Evolutionary conservation across 1,140 invertebrate species (phyloP), one percentile per base, ranked within the genome.

Genomic region (Mactra quadrangularis): DNA sequence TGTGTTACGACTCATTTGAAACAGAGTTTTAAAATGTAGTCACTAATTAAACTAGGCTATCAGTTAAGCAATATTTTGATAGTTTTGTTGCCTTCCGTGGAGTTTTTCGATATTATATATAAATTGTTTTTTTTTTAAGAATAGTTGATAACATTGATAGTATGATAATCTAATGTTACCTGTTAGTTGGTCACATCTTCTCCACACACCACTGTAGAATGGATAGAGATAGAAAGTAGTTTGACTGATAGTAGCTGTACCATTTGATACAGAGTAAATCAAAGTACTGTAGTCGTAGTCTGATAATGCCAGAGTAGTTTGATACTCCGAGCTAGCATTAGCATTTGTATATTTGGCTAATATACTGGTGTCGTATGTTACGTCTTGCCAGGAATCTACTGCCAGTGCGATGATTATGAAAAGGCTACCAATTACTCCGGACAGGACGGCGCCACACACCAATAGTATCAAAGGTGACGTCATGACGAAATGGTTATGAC

Each of bases 401-500:
- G 79, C 52, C 22, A 82, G 55, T 25, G 55, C 41, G 29, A 82
- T 74, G 13, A 72, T 82, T 22, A 71, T 62, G 25, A 82, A 82
- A 11, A 82, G 35, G 33, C 79, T 82, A 11, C 70, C 79, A 11
- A 82, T 9, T 1, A 74, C 25, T 17, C 79, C 79, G 4, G 70
- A 70, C 15, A 64, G 25, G 22, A 82, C 79, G 25, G 79, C 79
- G n/a, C 70, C 47, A 1, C 31, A 72, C 7, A 82, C 79, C n/a
- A 74, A 19, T 19, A 82, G 25, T 0, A 74, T 60, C 11, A 82
- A 50, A n/a, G 79, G 70, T 68, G 79, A 82, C 57, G 68, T 57
- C 79, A 82, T 82, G 0, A 62, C n/a, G 19, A 45, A 13, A 17
- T 6, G 11, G 45, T 22, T 55, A 11, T 55, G 52, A 27, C 25